phyloP scores from a whole-genome alignment of 2,113 vertebrate genomes.

The Fukomys damarensis region DNA sequence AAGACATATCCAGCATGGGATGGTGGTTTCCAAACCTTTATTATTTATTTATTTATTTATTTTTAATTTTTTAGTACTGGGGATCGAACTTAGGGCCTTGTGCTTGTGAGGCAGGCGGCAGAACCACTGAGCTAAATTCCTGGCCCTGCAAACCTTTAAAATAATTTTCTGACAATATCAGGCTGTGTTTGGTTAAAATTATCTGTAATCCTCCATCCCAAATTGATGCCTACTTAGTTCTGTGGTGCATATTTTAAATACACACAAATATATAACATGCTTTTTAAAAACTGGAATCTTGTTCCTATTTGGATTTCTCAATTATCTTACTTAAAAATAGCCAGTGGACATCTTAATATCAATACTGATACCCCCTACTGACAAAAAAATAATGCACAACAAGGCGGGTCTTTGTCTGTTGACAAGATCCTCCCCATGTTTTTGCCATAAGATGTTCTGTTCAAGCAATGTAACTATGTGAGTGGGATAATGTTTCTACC shows the following conservation, averaged over 20 bases:
- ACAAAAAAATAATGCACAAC: no score
- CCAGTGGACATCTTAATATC: not conserved
- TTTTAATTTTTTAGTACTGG: no score
- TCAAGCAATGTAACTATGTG: no score
- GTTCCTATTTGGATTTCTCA: conserved; percentile 30
- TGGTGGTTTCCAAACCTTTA: conserved; percentile 53
- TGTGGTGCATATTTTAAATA: not conserved
- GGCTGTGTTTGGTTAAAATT: not conserved
- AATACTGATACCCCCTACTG: not conserved
- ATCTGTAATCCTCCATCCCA: not conserved
- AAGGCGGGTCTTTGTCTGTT: no score
- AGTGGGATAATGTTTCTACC: no score
- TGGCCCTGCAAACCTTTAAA: conserved; percentile 62
- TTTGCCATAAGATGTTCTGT: no score
- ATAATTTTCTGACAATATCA: conserved; percentile 27
- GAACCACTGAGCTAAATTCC: no score
- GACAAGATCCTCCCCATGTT: no score
- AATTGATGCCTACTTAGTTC: not conserved
- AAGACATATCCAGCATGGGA: not conserved
- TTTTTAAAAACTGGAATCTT: not conserved
- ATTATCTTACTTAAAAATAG: conserved; percentile 44
- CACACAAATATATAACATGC: not conserved
- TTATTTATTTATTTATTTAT: no score
- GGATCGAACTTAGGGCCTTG: no score
- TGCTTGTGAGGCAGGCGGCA: no score